Base-by-base conservation (phyloP, 2,797 vertebrate species). In the Bovichtus diacanthus region DNA sequence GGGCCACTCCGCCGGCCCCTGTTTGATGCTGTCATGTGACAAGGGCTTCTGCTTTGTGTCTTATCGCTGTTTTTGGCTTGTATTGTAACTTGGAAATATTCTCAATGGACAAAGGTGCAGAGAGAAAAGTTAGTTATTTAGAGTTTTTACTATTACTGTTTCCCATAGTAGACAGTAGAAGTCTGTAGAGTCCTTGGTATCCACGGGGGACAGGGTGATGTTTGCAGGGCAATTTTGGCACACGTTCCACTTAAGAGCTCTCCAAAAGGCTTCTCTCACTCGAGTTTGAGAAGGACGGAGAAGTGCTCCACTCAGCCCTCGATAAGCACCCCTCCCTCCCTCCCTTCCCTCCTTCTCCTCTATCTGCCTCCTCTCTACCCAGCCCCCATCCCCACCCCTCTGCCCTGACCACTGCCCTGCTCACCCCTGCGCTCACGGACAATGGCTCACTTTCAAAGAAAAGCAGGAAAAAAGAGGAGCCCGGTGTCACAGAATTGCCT, bases 381-480 rank as follows among this genome's bases (percentile, higher is more conserved):
- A 78, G 81, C 78, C 83, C 84, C 79, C 85, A 41, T 51, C 65
- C 47, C 84, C 78, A 43, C 89, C 91, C 85, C 73, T 54, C 41
- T 84, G 88, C 88, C 92, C 89, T 82, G 86, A 87, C 80, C 86
- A 69, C 90, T 93, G 90, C 85, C 89, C 90, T 63, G 70, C 86
- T 93, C 90, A 86, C 84, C 93, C 87, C 83, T 84, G 68, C 25
- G 61, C 81, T 70, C 61, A 16, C 79, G 85, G 87, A 95, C 94
- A 94, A 94, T 93, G 91, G 86, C 69, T 81, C 38, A 82, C 90
- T 94, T 93, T 93, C 88, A 93, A 94, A 92, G 91, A 86, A 81
- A 90, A 85, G 91, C 91, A 84, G 76, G 88, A 78, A 85, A 85
- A 91, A 83, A 93, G 89, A 86, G 73, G 92, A 90, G 87, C 73